Evolutionary conservation across 2,113 vertebrate genomes (phyloP).

Genomic region (Coptodon rendalli): DNA sequence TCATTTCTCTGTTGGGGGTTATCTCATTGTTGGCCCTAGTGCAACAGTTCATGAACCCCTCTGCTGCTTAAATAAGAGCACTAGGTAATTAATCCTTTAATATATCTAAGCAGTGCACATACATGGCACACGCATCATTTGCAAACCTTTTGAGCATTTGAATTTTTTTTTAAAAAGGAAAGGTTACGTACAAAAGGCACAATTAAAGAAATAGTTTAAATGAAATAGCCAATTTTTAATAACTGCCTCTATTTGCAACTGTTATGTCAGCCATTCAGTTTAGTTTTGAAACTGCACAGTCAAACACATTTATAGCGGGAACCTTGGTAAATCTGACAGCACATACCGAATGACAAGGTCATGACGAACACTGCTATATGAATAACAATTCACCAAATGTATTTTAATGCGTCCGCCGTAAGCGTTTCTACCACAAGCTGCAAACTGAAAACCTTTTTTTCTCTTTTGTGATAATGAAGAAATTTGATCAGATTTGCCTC

Average conservation of each 20-base stretch:
- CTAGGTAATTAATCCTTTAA: background rate
- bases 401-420: background rate
- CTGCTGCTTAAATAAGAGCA: background rate
- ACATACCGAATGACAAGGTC: background rate
- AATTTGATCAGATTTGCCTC: background rate
- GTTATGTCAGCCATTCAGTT: background rate
- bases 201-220: background rate
- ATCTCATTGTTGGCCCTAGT: background rate
- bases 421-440: background rate
- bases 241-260: background rate
- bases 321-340: background rate
- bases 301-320: background rate
- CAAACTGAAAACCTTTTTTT: background rate
- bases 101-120: background rate
- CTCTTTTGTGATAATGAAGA: background rate
- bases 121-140: background rate
- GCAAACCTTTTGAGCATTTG: background rate
- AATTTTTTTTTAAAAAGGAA: background rate
- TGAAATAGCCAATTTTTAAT: background rate
- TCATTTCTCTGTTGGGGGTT: background rate
- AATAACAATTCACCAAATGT: background rate
- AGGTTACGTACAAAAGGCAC: background rate
- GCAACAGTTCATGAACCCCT: background rate
- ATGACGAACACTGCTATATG: background rate
- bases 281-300: background rate